phyloP scores from a whole-genome alignment of 2,113 vertebrate species.

The Rhinogobius similis region DNA sequence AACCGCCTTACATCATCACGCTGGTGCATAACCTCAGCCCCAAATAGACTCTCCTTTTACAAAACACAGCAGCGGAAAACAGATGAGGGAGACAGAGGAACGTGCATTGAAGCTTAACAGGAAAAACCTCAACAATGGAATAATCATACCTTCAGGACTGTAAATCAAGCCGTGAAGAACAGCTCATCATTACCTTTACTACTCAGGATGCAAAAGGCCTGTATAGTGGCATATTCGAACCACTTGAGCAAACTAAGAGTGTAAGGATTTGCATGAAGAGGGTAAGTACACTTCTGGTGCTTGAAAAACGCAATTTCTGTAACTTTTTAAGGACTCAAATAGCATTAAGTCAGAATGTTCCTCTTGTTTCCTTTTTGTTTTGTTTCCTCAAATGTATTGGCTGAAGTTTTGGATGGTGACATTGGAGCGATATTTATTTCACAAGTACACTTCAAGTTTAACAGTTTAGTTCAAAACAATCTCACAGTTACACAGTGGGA shows the following conservation, averaged over 20 bases:
- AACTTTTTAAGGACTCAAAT: neutral
- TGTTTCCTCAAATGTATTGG: neutral
- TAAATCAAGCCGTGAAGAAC: neutral
- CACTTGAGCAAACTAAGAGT: neutral
- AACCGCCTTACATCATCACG: constrained; percentile 28
- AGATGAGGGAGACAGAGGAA: neutral
- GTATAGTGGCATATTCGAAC: neutral
- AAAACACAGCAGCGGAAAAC: neutral
- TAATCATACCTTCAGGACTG: neutral
- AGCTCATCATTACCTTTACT: neutral
- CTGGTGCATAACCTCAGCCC: constrained; percentile 7
- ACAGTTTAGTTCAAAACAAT: constrained; percentile 4
- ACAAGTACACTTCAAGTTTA: constrained; percentile 5
- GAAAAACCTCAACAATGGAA: neutral
- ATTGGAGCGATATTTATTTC: neutral
- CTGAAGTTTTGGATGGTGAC: neutral
- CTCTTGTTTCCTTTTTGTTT: neutral
- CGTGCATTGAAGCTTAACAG: constrained; percentile 9
- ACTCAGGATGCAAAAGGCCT: neutral
- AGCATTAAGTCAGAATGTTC: neutral
- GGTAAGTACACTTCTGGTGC: neutral
- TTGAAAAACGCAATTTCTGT: no score
- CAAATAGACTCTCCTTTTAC: constrained; percentile 14
- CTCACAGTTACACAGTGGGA: neutral
- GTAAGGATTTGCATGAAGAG: neutral